Evolutionary conservation across 53 echinoderm and acorn worm species (phyloP), one percentile per base, ranked within the genome.

Genomic region (Crossaster papposus): DNA sequence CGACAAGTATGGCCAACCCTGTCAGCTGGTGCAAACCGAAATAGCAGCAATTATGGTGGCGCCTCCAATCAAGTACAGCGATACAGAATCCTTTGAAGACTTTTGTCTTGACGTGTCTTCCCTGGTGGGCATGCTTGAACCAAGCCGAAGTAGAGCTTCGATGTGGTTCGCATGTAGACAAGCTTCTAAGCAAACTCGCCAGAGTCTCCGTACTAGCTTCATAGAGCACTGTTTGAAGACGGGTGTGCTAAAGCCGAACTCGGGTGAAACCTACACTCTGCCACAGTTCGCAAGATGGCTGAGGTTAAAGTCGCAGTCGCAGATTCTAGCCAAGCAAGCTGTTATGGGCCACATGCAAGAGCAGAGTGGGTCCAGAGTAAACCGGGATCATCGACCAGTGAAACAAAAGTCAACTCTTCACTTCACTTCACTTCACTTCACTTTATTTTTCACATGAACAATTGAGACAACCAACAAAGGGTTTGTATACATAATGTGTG

Each of bases 81-180:
- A n/a, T n/a, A n/a, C n/a, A 1, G 72, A 83, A 15, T 23, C 20
- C 36, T 83, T 83, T 31, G 83, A 71, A 38, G 31, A 53, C 14
- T 89, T 89, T 30, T 32, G 51, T 15, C 80, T 89, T 18, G 70
- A 68, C 32, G 89, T 89, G 3, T 51, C 36, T 0, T 80, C 89
- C 12, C 28, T 89, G 33, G 89, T 89, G 17, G 80, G 89, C 0
- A 80, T 80, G 89, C 72, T 80, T 18, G 20, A 51, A 28, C 29
- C 36, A 65, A 53, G 22, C n/a, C 24, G 81, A 52, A 53, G 68
- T 72, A 10, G 89, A 89, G 23, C 58, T 89, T 30, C 54, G 78
- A 54, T 89, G 89, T 29, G 89, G 89, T 36, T 89, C 89, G 6
- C 89, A 89, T 44, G 80, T 89, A 14, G 89, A 78, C 34, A 68